Evolutionary conservation across 2,797 vertebrate species (phyloP).

Genomic region (Oryzias dopingdopingensis): DNA sequence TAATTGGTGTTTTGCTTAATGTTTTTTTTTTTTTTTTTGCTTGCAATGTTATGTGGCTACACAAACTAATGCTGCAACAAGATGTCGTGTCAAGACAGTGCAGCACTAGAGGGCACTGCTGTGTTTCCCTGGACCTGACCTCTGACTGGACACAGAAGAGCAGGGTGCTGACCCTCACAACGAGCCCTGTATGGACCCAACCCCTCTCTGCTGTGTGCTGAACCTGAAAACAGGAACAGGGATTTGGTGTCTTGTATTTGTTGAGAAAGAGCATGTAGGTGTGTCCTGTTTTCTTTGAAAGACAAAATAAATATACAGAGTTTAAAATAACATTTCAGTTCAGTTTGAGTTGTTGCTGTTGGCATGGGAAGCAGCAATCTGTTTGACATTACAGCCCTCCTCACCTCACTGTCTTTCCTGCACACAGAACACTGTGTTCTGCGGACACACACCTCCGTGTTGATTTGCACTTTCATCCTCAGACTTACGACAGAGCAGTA

Average conservation of each 20-base stretch:
- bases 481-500: conserved; percentile 67
- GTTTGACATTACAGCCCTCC: conserved; percentile 72
- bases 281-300: conserved; percentile 79
- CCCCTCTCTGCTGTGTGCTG: conserved; percentile 41
- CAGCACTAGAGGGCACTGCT: conserved; percentile 93
- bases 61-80: neutral
- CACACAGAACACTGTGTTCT: conserved; percentile 58
- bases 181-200: conserved; percentile 31
- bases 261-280: conserved; percentile 70
- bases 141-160: conserved; percentile 64
- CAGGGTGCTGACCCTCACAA: conserved; percentile 72
- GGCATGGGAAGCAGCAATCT: conserved; percentile 72
- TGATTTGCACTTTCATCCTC: conserved; percentile 28
- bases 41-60: neutral
- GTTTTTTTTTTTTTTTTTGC: neutral
- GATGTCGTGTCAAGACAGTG: conserved; percentile 27
- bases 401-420: conserved; percentile 61
- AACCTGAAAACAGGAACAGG: conserved; percentile 60
- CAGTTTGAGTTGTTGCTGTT: conserved; percentile 75
- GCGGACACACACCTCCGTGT: conserved; percentile 54
- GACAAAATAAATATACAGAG: conserved; percentile 76
- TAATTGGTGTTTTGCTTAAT: neutral
- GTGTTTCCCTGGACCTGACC: conserved; percentile 83
- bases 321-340: conserved; percentile 80
- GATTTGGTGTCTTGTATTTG: conserved; percentile 69